Conservation (phyloP, 2,797 vertebrate genomes). For the Rhinophrynus dorsalis region DNA sequence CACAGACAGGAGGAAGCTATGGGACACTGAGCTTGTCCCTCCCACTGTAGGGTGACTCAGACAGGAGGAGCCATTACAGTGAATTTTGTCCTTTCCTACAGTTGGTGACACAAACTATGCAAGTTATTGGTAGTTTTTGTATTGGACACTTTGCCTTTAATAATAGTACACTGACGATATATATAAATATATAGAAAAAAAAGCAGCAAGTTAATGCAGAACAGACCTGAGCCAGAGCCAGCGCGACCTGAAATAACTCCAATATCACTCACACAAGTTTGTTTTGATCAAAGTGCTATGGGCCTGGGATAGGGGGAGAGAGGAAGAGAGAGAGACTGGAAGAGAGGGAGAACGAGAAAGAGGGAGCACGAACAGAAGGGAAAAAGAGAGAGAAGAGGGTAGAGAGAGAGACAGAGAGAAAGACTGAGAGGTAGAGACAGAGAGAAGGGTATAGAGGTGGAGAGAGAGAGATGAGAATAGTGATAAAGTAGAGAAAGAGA, state of each 20-base stretch:
- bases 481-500: background rate
- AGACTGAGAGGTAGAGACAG: background rate
- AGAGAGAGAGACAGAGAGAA: background rate
- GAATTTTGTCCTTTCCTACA: background rate
- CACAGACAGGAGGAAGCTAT: too few species aligned
- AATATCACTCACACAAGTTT: slow-evolving; percentile 67
- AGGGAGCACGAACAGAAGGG: background rate
- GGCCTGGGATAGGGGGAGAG: slow-evolving; percentile 47
- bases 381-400: background rate
- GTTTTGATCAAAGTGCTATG: slow-evolving; percentile 62
- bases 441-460: background rate
- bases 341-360: background rate
- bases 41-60: too few species aligned
- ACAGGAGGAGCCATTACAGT: too few species aligned
- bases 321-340: slow-evolving; percentile 2
- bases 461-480: background rate
- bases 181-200: slow-evolving; percentile 50
- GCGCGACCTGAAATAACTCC: slow-evolving; percentile 66
- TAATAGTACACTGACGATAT: slow-evolving; percentile 15
- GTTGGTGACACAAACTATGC: background rate
- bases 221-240: slow-evolving; percentile 62
- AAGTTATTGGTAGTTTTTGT: background rate
- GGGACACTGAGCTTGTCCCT: too few species aligned
- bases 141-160: slow-evolving; percentile 38
- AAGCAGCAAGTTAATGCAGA: slow-evolving; percentile 67